Evolutionary conservation across 1,140 invertebrate genomes (phyloP), one percentile per base, ranked within the genome.

Genomic region (Drosophila micromelanica): DNA sequence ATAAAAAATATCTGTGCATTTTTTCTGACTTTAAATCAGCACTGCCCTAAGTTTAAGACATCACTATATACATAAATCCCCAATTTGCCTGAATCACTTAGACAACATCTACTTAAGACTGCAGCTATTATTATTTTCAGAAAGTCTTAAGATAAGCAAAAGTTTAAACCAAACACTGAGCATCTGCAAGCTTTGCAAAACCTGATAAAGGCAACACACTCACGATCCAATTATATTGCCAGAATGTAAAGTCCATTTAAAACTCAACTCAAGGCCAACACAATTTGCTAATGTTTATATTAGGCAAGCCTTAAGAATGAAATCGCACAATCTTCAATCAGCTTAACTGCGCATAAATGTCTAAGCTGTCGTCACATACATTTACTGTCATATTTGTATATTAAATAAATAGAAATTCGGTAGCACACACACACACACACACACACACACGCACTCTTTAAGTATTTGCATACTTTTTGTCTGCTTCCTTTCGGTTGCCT

Each of bases 261-360:
- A 15, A 40, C 63, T 27, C 27, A 20, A 42, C 7, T 45, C 43
- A 11, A 38, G 55, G 23, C 40, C 32, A 42, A 9, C 30, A 9
- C 30, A 49, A 49, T 12, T 46, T 52, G 52, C 45, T 63, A 56
- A 71, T 71, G 51, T 63, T 42, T 56, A 49, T 56, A 56, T 71
- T 63, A 56, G 68, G 54, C 54, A 38, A 5, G 20, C 48, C 20
- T 40, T 60, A 61, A 35, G 15, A 30, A 78, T 67, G 64, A 81
- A 81, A 78, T 78, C 82, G 73, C 80, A 87, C 75, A 87, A 80
- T 76, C 65, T 87, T 87, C 51, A 74, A 74, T 72, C 69, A 85
- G 81, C 81, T 81, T 87, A 84, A 89, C 78, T 84, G 84, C 73
- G 85, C 77, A 84, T 84, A 89, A 84, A 89, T 78, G 73, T 89